These are phyloP conservation scores for Dendroctonus valens DNA, from an alignment of 1,140 invertebrate genomes.

Conservation along the genomic window DNA sequence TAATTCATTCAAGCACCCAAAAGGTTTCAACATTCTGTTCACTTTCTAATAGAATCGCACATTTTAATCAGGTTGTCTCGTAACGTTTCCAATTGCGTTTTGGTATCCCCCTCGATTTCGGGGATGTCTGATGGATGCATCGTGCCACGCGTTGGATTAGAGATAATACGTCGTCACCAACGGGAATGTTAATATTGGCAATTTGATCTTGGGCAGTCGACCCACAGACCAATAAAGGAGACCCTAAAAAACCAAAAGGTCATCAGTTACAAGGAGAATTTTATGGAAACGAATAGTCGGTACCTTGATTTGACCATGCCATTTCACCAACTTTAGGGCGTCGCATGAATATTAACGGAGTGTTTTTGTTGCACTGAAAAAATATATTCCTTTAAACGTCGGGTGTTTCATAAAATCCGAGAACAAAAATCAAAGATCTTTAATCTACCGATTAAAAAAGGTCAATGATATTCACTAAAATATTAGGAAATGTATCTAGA, in stretches of 20 bases:
- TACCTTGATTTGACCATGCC: conserved; percentile 65
- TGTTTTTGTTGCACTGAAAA: conserved; percentile 44
- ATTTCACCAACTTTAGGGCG: conserved; percentile 64
- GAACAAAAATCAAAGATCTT: too few species aligned
- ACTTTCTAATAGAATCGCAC: conserved; percentile 8
- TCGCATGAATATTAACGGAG: conserved; percentile 59
- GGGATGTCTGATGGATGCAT: conserved; percentile 58
- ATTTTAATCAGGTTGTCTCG: conserved; percentile 59
- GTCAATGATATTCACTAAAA: too few species aligned
- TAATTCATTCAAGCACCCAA: neutral
- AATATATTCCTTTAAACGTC: too few species aligned
- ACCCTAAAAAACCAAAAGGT: conserved; percentile 11
- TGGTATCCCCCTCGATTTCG: conserved; percentile 54
- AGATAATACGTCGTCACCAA: conserved; percentile 61
- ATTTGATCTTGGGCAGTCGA: conserved; percentile 49
- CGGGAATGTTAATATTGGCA: conserved; percentile 64
- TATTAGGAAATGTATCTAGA: too few species aligned
- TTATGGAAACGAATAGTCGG: conserved; percentile 32
- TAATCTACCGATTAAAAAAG: too few species aligned
- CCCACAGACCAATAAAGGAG: conserved; percentile 59
- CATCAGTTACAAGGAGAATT: neutral
- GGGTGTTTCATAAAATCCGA: too few species aligned
- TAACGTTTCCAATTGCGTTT: conserved; percentile 55
- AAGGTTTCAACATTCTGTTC: neutral
- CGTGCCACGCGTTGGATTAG: conserved; percentile 56